Conservation (phyloP, 2,113 vertebrate species). For the Stomatorhinus ivindoensis region DNA sequence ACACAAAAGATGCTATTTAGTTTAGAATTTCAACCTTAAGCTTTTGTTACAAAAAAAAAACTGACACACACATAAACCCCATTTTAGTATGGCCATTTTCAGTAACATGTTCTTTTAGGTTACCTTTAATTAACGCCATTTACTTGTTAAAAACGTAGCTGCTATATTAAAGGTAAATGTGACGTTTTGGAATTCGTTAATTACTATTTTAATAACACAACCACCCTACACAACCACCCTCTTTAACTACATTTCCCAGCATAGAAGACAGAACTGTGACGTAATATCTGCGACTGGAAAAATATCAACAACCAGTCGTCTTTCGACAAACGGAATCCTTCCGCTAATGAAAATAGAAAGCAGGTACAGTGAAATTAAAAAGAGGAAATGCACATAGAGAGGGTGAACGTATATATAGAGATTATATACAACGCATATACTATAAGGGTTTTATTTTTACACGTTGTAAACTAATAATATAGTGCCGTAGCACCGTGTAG, state of each 20-base stretch:
- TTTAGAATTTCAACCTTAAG: background rate
- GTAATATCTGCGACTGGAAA: background rate
- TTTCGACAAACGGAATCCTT: background rate
- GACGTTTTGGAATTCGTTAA: background rate
- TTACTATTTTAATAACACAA: background rate
- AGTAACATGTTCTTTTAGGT: background rate
- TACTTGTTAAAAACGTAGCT: background rate
- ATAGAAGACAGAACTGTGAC: background rate
- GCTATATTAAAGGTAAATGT: background rate
- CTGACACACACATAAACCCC: background rate
- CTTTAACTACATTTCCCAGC: constrained; percentile 4
- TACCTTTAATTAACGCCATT: background rate
- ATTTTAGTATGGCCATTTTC: background rate
- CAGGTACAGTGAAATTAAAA: background rate
- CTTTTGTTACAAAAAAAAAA: background rate
- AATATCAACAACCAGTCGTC: background rate
- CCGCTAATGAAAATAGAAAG: constrained; percentile 3
- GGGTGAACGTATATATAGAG: background rate
- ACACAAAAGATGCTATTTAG: background rate
- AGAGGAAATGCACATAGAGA: background rate
- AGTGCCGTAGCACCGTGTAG: background rate
- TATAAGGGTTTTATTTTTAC: background rate
- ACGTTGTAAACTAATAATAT: background rate
- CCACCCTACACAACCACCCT: background rate
- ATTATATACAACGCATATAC: background rate